phyloP scores from a whole-genome alignment of 2,113 vertebrate species.

The Oryctolagus cuniculus region DNA sequence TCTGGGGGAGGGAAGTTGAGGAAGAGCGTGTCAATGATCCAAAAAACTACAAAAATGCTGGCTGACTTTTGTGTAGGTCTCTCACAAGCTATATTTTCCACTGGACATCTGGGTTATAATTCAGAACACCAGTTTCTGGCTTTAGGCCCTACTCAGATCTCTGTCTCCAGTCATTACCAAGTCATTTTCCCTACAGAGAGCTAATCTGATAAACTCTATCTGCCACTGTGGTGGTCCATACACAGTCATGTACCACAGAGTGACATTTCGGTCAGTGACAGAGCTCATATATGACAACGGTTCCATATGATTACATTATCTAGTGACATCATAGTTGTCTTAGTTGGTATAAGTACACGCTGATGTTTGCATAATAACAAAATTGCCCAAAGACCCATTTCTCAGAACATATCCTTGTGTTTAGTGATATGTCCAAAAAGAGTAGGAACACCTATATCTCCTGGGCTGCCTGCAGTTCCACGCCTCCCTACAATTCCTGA shows the following conservation, averaged over 20 bases:
- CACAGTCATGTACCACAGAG: no score
- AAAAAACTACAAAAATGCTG: not conserved
- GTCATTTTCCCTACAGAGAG: not conserved
- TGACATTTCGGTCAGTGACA: no score
- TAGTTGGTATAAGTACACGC: no score
- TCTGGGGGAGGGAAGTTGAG: not conserved
- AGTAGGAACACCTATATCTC: not conserved
- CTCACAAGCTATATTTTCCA: not conserved
- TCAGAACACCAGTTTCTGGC: not conserved
- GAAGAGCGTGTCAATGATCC: constrained; percentile 21
- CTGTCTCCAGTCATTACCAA: not conserved
- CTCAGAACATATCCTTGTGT: no score
- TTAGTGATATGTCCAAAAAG: not conserved
- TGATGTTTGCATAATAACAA: no score
- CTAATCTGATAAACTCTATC: not conserved
- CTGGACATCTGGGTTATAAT: constrained; percentile 9
- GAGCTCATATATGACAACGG: no score
- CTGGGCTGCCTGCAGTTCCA: not conserved
- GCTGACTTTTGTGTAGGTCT: not conserved
- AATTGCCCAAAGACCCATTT: no score
- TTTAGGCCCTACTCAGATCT: not conserved
- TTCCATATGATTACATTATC: no score
- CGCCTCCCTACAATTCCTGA: not conserved
- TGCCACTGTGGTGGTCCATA: not conserved
- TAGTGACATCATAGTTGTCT: no score